phyloP scores from a whole-genome alignment of 2,888 invertebrate species.

The Palloptera scutellata region DNA sequence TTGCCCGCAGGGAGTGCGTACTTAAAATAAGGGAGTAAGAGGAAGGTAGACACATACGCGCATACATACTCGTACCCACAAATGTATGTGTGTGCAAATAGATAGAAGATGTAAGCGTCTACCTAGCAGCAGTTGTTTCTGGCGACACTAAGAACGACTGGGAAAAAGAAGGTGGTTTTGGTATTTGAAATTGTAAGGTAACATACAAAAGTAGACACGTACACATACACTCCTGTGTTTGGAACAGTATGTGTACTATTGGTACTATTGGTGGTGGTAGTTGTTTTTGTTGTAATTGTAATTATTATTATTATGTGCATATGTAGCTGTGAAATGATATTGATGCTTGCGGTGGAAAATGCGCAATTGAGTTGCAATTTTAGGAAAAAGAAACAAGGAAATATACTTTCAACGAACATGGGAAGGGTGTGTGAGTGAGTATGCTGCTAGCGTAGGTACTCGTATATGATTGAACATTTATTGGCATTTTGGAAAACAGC shows the following conservation, averaged over 20 bases:
- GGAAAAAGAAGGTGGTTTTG: not conserved
- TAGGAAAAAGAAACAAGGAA: not conserved
- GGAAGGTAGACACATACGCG: slow-evolving; percentile 11
- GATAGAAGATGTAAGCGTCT: not conserved
- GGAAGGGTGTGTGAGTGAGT: slow-evolving; percentile 22
- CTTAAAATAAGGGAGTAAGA: slow-evolving; percentile 1
- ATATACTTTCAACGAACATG: slow-evolving; percentile 13
- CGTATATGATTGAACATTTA: slow-evolving; percentile 22
- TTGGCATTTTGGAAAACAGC: slow-evolving; percentile 8
- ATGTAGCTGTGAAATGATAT: slow-evolving; percentile 30
- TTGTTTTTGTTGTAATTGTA: slow-evolving; percentile 9
- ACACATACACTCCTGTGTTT: no score
- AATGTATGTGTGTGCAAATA: no score
- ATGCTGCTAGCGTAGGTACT: not conserved
- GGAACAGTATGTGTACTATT: no score
- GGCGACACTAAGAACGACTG: not conserved
- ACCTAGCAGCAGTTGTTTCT: not conserved
- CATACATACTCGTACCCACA: slow-evolving; percentile 12
- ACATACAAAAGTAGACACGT: not conserved
- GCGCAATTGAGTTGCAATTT: slow-evolving; percentile 56
- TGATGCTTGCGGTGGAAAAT: slow-evolving; percentile 56
- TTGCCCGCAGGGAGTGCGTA: slow-evolving; percentile 57
- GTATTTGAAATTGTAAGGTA: not conserved
- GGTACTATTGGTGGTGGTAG: not conserved
- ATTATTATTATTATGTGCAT: not conserved